Evolutionary conservation across 2,797 vertebrate species (phyloP), one percentile per base, ranked within the genome.

Genomic region (Poliocrania exsul): DNA sequence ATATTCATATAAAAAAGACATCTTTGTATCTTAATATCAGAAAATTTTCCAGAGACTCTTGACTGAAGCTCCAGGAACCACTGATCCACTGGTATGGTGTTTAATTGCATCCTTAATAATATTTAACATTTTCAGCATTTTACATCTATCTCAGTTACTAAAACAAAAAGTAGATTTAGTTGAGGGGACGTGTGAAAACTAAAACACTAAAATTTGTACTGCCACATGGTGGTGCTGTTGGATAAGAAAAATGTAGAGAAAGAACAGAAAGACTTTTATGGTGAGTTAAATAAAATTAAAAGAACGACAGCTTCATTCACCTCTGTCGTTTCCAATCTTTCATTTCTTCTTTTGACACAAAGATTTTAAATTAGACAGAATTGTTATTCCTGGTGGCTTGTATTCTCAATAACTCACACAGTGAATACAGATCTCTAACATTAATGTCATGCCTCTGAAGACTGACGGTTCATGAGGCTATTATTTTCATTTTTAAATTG

Each of bases 221-320:
- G 40, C 72, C 98, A 97, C 97, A 95, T 93, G 98, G 93, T 97
- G 98, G 98, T 97, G 97, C 96, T 98, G 42, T 93, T 97, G 97
- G 96, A 96, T 97, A 97, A 96, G 73, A 93, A 93, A 96, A 74
- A 26, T 13, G 33, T 47, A 85, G 37, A 70, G 18, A n/a, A 28
- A 6, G 4, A 20, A 8, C 5, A 72, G 53, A 95, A 26, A 65
- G 28, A 57, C 51, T 97, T 97, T 97, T 98, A 97, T 18, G 69
- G 94, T 42, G 95, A 98, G 97, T 98, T 98, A 98, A 98, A 97
- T 98, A 97, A 98, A 98, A 98, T 98, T 98, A 98, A 98, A 96
- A 97, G 90, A 97, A 97, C 53, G 94, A 97, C 97, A 97, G 97
- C 97, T 98, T 97, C 95, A 97, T 98, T 98, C 98, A 98, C 97